Base-by-base conservation (phyloP, 2,797 vertebrate species). In the Enteromius paludinosus region DNA sequence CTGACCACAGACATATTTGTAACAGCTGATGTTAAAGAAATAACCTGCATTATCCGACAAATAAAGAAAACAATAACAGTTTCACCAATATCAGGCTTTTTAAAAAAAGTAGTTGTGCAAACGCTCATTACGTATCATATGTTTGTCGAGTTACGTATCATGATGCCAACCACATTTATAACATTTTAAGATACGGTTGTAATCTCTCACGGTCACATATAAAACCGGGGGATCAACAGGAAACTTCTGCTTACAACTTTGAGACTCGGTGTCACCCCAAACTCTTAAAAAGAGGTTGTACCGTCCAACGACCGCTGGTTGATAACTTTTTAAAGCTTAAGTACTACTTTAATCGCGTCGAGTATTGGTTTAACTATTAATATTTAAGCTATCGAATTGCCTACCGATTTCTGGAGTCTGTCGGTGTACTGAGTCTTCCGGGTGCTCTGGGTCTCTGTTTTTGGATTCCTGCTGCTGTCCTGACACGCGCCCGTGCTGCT, bases 171-270 rank as follows among this genome's bases (percentile, higher is more conserved):
- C 12, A 10, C 2, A 33, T 23, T 23, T 9, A 47, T n/a, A n/a
- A n/a, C 3, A 3, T 52, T 18, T 52, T n/a, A 11, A 59, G 14
- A 23, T 30, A 3, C 0, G 9, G 15, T 41, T 68, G 52, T 20
- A 14, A 28, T 65, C 5, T 54, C 17, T 30, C 38, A 28, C 12
- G 52, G 9, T 59, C 1, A 59, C 15, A 11, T 47, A 43, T 11
- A 4, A 15, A 79, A 49, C 70, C 10, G 11, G 6, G 17, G 20
- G 10, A 56, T 9, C 65, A 41, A 81, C 14, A 1, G n/a, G 20
- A 64, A 25, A 38, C 69, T 62, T 81, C 11, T 81, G 69, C 62
- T 81, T 49, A 72, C 79, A 81, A 64, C 28, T 72, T 80, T 49
- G 20, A 52, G 56, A n/a, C 56, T 72, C 54, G 5, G 9, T 35